phyloP scores from a whole-genome alignment of 2,797 vertebrate genomes.

The Pteropus rufus region DNA sequence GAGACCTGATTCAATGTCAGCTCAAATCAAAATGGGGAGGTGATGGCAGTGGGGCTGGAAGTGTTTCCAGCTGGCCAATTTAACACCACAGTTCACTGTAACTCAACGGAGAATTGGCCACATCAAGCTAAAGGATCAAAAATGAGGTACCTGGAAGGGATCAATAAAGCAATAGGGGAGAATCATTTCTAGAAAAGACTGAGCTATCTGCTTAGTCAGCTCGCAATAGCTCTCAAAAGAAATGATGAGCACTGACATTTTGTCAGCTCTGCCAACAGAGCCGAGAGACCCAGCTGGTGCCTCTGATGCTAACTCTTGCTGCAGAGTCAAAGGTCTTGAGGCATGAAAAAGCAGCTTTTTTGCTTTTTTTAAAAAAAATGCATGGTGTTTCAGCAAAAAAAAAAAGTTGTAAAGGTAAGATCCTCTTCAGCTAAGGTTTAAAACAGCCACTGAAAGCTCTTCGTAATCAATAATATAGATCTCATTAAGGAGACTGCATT shows the following conservation, averaged over 20 bases:
- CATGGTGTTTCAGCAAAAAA: constrained; percentile 16
- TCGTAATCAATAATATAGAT: constrained; percentile 73
- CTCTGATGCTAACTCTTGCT: constrained; percentile 62
- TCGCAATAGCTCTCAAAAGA: constrained; percentile 68
- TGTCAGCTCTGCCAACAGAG: constrained; percentile 74
- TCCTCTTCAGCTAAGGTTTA: constrained; percentile 60
- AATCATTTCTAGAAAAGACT: constrained; percentile 69
- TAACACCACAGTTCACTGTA: constrained; percentile 54
- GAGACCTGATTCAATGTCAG: constrained; percentile 64
- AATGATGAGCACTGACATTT: constrained; percentile 72
- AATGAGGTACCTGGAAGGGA: constrained; percentile 69
- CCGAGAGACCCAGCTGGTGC: constrained; percentile 58
- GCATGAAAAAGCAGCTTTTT: constrained; percentile 50
- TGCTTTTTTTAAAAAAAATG: constrained; percentile 26
- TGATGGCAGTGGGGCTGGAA: constrained; percentile 4
- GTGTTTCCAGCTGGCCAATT: constrained; percentile 60
- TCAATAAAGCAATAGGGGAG: constrained; percentile 74
- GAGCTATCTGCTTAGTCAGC: constrained; percentile 72
- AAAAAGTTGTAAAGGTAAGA: constrained; percentile 36
- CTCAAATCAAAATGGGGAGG: constrained; percentile 54
- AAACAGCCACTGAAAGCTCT: constrained; percentile 70
- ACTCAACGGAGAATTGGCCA: constrained; percentile 47
- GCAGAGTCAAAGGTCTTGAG: constrained; percentile 55
- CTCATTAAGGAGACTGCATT: constrained; percentile 57
- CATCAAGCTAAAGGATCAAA: constrained; percentile 59